phyloP scores from a whole-genome alignment of 2,113 vertebrate species.

The Ictalurus punctatus region DNA sequence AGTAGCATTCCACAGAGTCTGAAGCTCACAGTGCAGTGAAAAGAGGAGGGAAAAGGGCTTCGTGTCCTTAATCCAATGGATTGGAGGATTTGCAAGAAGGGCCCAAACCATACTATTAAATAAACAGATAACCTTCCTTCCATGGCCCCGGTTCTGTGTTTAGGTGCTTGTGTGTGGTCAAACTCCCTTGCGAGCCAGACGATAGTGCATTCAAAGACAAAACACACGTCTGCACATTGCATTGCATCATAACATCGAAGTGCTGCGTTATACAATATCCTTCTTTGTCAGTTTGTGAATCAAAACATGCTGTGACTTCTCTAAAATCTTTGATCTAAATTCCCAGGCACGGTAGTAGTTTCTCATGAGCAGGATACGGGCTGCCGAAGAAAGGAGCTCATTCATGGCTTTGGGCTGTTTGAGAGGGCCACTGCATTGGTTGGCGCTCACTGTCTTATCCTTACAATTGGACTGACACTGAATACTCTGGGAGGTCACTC shows the following conservation, averaged over 20 bases:
- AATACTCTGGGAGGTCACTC: constrained; percentile 59
- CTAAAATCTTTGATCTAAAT: constrained; percentile 43
- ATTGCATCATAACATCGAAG: constrained; percentile 22
- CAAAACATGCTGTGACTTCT: constrained; percentile 23
- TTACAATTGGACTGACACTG: constrained; percentile 57
- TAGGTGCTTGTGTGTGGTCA: constrained; percentile 30
- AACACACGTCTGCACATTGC: not conserved
- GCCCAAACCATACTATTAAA: constrained; percentile 48
- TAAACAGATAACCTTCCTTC: constrained; percentile 57
- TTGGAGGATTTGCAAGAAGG: constrained; percentile 55
- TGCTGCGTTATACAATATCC: not conserved
- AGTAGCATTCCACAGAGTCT: constrained; percentile 78
- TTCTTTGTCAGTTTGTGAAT: constrained; percentile 33
- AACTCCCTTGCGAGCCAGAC: constrained; percentile 12
- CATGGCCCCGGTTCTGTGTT: constrained; percentile 16
- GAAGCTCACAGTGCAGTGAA: constrained; percentile 60
- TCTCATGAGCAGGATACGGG: constrained; percentile 49
- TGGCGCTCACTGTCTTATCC: constrained; percentile 53
- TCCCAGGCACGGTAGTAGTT: constrained; percentile 51
- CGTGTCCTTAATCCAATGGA: constrained; percentile 55
- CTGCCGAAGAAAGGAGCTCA: constrained; percentile 51
- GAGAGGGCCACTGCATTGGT: constrained; percentile 50
- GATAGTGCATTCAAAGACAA: constrained; percentile 2
- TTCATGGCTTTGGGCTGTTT: constrained; percentile 52
- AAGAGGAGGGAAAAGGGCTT: constrained; percentile 51